A percentile compares a stretch with the other conserved stretches of the same genome.
phyloP scores from a whole-genome alignment of 2,113 vertebrate genomes.

The Acanthisitta chloris region DNA sequence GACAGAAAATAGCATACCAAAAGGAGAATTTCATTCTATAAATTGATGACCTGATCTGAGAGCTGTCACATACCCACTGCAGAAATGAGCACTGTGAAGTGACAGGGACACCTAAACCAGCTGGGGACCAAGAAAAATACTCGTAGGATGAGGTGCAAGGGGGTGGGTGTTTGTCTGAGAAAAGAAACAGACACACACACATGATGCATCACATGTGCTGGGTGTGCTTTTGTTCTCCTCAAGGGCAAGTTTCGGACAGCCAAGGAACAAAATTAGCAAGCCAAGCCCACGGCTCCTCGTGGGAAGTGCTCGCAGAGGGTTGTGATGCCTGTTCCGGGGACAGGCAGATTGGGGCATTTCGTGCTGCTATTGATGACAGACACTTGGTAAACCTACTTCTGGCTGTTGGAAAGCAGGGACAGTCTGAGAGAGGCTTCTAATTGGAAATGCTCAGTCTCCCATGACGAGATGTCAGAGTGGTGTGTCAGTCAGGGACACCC shows the following conservation, averaged over 20 bases:
- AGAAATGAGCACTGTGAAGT: not conserved
- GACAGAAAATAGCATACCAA: not conserved
- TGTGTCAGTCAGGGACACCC: not conserved
- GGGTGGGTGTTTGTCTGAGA: conserved; percentile 40
- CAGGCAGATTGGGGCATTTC: not conserved
- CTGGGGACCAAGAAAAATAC: conserved; percentile 17
- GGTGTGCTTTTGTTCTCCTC: not conserved
- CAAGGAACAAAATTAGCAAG: not conserved
- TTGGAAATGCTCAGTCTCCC: not conserved
- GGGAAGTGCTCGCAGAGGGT: not conserved
- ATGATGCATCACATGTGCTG: not conserved
- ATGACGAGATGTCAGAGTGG: fast-evolving
- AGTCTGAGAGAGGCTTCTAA: not conserved
- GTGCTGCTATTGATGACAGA: not conserved
- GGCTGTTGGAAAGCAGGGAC: not conserved
- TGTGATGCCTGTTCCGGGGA: not conserved
- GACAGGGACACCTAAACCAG: conserved; percentile 1
- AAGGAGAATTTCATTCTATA: not conserved
- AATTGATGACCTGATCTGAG: not conserved
- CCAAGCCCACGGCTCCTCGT: fast-evolving
- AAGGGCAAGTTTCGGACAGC: not conserved
- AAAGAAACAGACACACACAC: not conserved
- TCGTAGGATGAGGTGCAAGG: not conserved
- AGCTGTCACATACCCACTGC: not conserved
- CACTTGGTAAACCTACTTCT: not conserved